Evolutionary conservation across 2,113 vertebrate species (phyloP).

Genomic region (Daphoenositta chrysoptera): DNA sequence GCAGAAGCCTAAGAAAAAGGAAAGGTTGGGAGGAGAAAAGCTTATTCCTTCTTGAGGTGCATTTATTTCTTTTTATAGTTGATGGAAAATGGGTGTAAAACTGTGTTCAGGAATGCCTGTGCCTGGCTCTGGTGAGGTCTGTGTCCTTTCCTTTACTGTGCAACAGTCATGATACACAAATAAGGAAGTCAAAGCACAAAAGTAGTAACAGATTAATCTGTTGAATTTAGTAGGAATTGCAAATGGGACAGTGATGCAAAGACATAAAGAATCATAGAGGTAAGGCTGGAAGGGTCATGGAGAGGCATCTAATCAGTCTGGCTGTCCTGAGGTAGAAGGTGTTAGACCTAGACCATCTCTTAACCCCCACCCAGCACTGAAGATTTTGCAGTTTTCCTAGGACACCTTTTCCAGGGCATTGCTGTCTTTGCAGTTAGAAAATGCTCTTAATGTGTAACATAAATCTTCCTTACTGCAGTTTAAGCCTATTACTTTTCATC

Average conservation of each 20-base stretch:
- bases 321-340: not conserved
- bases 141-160: not conserved
- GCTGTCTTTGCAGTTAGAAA: slow-evolving; percentile 13
- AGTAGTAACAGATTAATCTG: not conserved
- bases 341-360: not conserved
- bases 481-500: slow-evolving; percentile 44
- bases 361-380: not conserved
- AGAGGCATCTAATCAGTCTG: not conserved
- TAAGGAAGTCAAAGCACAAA: not conserved
- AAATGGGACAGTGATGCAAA: not conserved
- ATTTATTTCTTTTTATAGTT: not conserved
- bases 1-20: not conserved
- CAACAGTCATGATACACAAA: not conserved
- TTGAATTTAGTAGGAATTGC: not conserved
- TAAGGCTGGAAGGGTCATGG: not conserved
- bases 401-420: not conserved
- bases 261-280: not conserved
- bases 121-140: not conserved
- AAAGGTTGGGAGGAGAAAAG: not conserved
- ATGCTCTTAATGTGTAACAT: not conserved
- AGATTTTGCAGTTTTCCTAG: not conserved
- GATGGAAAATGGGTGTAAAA: not conserved
- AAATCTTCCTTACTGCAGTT: slow-evolving; percentile 3
- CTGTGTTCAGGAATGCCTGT: not conserved
- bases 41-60: not conserved